Percentiles rank a stretch among this genome's conserved stretches.
Evolutionary conservation across 2,888 invertebrate species (phyloP).

Genomic region (Mamestra brassicae): DNA sequence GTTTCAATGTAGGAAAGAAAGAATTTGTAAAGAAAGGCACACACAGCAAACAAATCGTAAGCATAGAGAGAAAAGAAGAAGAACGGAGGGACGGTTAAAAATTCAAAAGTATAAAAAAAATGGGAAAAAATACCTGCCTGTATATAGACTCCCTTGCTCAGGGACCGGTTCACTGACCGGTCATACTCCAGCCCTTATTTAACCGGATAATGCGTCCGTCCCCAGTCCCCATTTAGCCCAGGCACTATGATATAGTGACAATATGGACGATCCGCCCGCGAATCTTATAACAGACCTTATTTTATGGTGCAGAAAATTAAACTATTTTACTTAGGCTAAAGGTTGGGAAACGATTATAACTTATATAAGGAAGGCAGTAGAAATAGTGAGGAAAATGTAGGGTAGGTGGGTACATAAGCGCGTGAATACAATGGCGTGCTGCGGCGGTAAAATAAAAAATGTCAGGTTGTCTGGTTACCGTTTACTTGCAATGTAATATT

Average conservation of each 20-base stretch:
- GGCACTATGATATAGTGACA: conserved; percentile 32
- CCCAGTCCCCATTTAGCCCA: conserved; percentile 7
- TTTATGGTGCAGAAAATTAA: conserved; percentile 59
- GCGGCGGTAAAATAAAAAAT: background rate
- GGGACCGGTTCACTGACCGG: background rate
- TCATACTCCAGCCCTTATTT: background rate
- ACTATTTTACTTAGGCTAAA: conserved; percentile 14
- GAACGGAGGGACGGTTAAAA: too few relatives aligned
- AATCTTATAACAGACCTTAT: conserved; percentile 29
- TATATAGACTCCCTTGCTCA: too few relatives aligned
- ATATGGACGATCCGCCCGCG: conserved; percentile 5
- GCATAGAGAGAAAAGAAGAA: too few relatives aligned
- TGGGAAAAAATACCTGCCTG: too few relatives aligned
- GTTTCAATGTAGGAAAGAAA: background rate
- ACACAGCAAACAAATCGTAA: background rate
- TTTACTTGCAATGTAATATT: too few relatives aligned
- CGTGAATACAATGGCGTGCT: background rate
- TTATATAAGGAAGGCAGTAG: background rate
- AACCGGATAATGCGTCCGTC: background rate
- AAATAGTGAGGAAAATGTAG: background rate
- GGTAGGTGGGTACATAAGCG: background rate
- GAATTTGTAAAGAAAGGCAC: background rate
- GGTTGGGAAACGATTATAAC: conserved; percentile 26
- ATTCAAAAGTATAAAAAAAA: too few relatives aligned
- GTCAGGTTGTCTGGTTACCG: too few relatives aligned